phyloP scores from a whole-genome alignment of 2,888 invertebrate species.

The Elysia crispata region DNA sequence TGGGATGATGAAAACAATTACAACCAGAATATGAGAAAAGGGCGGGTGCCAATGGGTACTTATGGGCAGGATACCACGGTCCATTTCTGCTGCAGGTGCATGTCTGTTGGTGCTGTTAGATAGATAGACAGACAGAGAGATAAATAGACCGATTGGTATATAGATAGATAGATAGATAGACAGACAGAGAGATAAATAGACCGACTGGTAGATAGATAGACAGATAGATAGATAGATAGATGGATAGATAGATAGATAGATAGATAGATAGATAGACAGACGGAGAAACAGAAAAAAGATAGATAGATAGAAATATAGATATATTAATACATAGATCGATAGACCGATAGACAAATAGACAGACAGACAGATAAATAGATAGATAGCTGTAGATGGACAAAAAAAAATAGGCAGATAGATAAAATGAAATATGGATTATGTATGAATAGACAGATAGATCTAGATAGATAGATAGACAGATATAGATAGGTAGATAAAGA shows the following conservation, averaged over 20 bases:
- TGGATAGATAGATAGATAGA: neutral
- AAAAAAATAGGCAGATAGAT: neutral
- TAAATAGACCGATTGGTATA: conserved; percentile 58
- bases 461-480: neutral
- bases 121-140: conserved; percentile 50
- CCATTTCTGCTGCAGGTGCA: conserved; percentile 44
- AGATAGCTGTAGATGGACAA: neutral
- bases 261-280: neutral
- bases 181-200: conserved; percentile 32
- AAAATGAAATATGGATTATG: neutral
- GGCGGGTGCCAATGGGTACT: neutral
- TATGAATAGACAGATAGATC: neutral
- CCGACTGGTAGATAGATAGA: neutral
- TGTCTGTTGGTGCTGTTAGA: conserved; percentile 65
- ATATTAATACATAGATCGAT: neutral
- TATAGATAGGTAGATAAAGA: neutral
- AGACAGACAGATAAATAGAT: neutral
- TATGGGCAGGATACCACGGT: neutral
- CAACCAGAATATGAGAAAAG: neutral
- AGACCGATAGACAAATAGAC: neutral
- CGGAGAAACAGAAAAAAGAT: neutral
- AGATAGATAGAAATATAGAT: neutral
- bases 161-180: conserved; percentile 63
- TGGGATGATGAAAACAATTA: conserved; percentile 12
- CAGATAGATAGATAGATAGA: neutral